Base-by-base conservation (phyloP, 2,113 vertebrate genomes). In the Tragelaphus imberbis region DNA sequence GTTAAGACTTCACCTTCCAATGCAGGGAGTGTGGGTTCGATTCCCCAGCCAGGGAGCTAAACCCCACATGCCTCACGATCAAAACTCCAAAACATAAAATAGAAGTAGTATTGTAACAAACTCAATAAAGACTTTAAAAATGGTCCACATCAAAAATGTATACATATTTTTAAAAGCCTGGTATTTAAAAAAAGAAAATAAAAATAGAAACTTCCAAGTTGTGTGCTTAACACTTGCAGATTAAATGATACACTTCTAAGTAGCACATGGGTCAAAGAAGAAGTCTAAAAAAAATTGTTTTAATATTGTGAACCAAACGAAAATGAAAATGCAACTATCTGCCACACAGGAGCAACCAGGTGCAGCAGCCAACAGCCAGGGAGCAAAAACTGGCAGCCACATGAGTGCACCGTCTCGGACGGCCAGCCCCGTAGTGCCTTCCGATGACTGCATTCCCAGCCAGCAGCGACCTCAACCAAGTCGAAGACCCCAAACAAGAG, bases 401-500 rank as follows among this genome's bases (percentile, higher is more conserved):
- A 0, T 0, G 19, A n/a, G 16, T 8, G 12, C 0, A 0, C 81
- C 79, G 6, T 15, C 90, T 85, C 30, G n/a, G 58, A 79, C 0
- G 1, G 25, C 53, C 61, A 27, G 59, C 33, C 16, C 44, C 0
- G 25, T 33, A 2, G 0, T 44, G n/a, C 58, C 89, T 92, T 15
- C 36, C 8, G 14, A 25, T 25, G 53, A n/a, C 33, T 6, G 12
- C 23, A 2, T 28, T n/a, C 61, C 40, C 10, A 44, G 63, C 47
- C 75, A 51, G 65, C 5, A 2, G 23, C 2, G 5, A 47, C 27
- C 40, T 79, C 51, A 68, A 19, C 40, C 79, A 75, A 6, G 40
- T 4, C 7, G 47, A 36, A 55, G 17, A 49, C 30, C 8, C 61
- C 61, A 47, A 5, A n/a, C 0, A 19, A 82, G 82, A 65, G 11